Evolutionary conservation across 2,113 vertebrate genomes (phyloP), one percentile per base, ranked within the genome.

Genomic region (Scopus umbretta): DNA sequence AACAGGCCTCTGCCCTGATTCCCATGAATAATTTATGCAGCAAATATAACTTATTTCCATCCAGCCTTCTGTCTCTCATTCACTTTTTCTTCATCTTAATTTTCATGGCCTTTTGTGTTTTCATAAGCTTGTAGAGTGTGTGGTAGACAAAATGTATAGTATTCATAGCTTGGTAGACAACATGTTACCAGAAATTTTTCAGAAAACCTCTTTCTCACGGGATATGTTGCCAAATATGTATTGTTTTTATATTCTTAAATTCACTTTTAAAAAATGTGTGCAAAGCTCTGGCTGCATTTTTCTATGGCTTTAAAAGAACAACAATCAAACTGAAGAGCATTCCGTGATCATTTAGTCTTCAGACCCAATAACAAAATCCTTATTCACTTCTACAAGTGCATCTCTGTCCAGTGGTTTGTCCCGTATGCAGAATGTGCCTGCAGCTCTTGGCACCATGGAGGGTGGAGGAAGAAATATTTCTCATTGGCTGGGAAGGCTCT

Each of bases 291-390:
- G 5, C 78, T 85, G 43, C 92, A 40, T 96, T 96, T 95, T 49
- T 76, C 73, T 92, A 49, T 5, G 32, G 72, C 56, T 96, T 68
- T 95, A 75, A 85, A 89, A 88, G 87, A 96, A 88, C 16, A 85
- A 55, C 72, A 93, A 73, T 91, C 20, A 43, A 82, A 95, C 84
- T 0, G 6, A 91, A 47, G 12, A 72, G 53, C 53, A 95, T 96
- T 96, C 76, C 11, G 3, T 80, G 53, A 75, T 97, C 55, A 75
- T 86, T 92, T 76, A 74, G 62, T 88, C 67, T 86, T 95, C 90
- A 91, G 90, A 91, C 79, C 90, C 88, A 94, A 47, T 76, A 50
- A 85, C 36, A 92, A 94, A 92, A 74, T 95, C 88, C 75, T 55
- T 85, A 74, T 38, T 96, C 43, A 22, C 29, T 95, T 67, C 15